Evolutionary conservation across 1,140 invertebrate species (phyloP), one percentile per base, ranked within the genome.

Genomic region (Diploscapter pachys): DNA sequence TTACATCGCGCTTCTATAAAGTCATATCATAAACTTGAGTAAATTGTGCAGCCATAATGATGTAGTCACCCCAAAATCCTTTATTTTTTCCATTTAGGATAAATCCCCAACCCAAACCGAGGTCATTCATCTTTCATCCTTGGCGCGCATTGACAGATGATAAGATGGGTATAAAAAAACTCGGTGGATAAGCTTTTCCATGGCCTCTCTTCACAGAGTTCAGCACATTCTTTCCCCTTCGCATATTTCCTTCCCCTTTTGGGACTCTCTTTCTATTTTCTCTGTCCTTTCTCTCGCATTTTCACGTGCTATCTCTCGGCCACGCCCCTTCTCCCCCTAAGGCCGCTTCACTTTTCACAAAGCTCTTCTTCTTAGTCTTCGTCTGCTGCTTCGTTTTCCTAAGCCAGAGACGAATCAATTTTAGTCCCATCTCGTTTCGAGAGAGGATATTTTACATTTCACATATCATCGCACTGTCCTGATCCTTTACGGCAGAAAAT

Each of bases 401-500:
- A 5, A 11, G 57, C 48, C 3, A 49, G 52, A n/a, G 52, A 69
- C 55, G 67, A 69, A 57, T 69, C 67, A 69, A 57, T 69, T 69
- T 54, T 69, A 69, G 61, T 51, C 54, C 48, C 31, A 63, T 52
- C 8, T 63, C 31, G 31, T 63, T 50, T 49, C 52, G 56, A 56
- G 52, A 56, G 4, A 31, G 70, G 13, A 50, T 51, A 71, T 13
- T 57, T 9, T 63, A n/a, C 6, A 53, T 54, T 55, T 52, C 31
- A n/a, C 8, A 6, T 63, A 3, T 53, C n/a, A 49, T 56, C 13
- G 51, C 8, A 6, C 48, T 67, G 48, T 50, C 50, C 52, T 67
- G 5, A 13, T 50, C 11, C 13, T 53, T 48, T 63, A 49, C 54
- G 51, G 51, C 11, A 9, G 5, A 31, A 48, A 65, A 65, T 52